Conservation (phyloP, 2,888 invertebrate genomes). For the Rhorus exstirpatorius region DNA sequence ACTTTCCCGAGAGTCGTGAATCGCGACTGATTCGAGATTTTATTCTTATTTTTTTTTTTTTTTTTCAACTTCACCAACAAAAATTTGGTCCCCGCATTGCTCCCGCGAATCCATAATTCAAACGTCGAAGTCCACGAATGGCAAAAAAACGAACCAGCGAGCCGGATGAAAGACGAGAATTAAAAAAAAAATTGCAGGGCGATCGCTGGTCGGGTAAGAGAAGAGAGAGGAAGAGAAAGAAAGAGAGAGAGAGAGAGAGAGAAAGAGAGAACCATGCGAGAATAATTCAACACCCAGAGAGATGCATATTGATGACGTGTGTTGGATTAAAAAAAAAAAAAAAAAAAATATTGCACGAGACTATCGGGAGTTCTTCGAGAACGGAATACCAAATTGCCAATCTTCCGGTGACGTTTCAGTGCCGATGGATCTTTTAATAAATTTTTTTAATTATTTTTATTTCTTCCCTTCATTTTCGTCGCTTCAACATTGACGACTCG, state of each 20-base stretch:
- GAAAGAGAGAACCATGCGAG: conserved; percentile 58
- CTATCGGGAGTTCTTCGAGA: conserved; percentile 57
- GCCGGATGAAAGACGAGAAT: conserved; percentile 51
- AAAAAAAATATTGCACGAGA: conserved; percentile 75
- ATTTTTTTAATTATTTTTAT: not conserved
- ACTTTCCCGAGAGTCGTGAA: conserved; percentile 38
- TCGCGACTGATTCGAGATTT: conserved; percentile 47
- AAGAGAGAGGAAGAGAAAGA: conserved; percentile 34
- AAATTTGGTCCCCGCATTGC: too few relatives aligned
- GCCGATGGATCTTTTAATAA: conserved; percentile 8
- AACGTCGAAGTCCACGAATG: conserved; percentile 38
- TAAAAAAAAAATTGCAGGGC: conserved; percentile 30
- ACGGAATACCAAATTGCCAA: conserved; percentile 71
- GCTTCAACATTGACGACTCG: too few relatives aligned
- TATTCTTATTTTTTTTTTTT: not conserved
- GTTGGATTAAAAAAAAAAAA: conserved; percentile 59
- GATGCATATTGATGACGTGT: conserved; percentile 78
- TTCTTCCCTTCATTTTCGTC: conserved; percentile 2
- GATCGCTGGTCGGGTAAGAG: conserved; percentile 17
- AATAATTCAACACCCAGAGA: conserved; percentile 76
- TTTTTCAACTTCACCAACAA: too few relatives aligned
- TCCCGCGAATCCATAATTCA: conserved; percentile 29
- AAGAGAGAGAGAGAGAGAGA: conserved; percentile 21
- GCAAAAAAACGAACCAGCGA: conserved; percentile 44
- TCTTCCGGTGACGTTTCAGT: conserved; percentile 59